Evolutionary conservation across 2,113 vertebrate genomes (phyloP).

Genomic region (Oryzias curvinotus): DNA sequence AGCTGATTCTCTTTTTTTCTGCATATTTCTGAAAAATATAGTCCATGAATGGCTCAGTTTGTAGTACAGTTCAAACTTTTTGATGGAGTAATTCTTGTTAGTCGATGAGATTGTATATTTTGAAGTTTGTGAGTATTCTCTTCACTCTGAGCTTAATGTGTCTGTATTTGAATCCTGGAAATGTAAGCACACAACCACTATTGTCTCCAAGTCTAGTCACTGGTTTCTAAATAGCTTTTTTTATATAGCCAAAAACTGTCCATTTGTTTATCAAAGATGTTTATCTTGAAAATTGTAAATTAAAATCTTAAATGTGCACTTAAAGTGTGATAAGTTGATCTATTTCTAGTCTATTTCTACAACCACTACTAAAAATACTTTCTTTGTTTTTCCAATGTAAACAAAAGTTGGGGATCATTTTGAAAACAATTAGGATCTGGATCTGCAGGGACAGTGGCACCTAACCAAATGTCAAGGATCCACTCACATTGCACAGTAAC

Average conservation of each 20-base stretch:
- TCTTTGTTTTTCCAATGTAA: no score
- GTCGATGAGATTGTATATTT: conserved; percentile 67
- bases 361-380: no score
- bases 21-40: conserved; percentile 63
- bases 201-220: conserved; percentile 70
- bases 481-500: no score
- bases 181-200: conserved; percentile 71
- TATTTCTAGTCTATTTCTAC: neutral
- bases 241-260: conserved; percentile 75
- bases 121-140: conserved; percentile 63
- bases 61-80: conserved; percentile 73
- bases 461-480: no score
- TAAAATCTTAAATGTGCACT: conserved; percentile 69
- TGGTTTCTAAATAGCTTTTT: conserved; percentile 81
- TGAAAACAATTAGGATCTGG: no score
- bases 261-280: conserved; percentile 78
- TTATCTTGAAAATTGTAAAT: conserved; percentile 74
- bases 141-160: conserved; percentile 66
- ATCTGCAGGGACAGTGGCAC: no score
- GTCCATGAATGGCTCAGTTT: conserved; percentile 74
- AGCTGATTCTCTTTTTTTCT: conserved; percentile 42
- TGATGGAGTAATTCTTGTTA: conserved; percentile 77
- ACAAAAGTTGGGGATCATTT: no score
- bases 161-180: conserved; percentile 73
- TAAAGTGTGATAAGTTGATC: neutral